A percentile compares a stretch with the other conserved stretches of the same genome.
Conservation (phyloP, 1,140 invertebrate genomes). For the Chrysoperla carnea region DNA sequence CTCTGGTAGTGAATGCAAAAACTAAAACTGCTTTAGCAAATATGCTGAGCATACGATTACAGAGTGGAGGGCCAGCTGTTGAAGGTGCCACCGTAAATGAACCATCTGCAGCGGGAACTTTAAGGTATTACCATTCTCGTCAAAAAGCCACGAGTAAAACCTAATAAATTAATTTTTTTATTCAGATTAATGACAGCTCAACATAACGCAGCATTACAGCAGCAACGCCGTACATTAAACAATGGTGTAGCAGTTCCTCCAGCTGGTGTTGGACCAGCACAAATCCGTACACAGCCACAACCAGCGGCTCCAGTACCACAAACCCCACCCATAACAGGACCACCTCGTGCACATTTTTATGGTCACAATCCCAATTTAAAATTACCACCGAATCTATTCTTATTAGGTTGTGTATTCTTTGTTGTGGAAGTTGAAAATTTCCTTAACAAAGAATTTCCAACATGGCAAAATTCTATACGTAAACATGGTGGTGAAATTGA, state of each 20-base stretch:
- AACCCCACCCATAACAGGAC: constrained; percentile 22
- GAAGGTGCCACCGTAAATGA: constrained; percentile 22
- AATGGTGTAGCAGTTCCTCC: constrained; percentile 2
- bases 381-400: constrained; percentile 70
- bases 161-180: background rate
- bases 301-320: constrained; percentile 31
- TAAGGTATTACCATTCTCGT: constrained; percentile 25
- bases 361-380: constrained; percentile 75
- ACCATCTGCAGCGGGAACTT: constrained; percentile 49
- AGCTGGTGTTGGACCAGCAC: constrained; percentile 5
- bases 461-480: constrained; percentile 69
- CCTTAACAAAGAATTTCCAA: constrained; percentile 36
- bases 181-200: constrained; percentile 59
- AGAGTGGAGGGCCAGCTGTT: constrained; percentile 17
- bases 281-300: constrained; percentile 10
- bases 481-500: constrained; percentile 79
- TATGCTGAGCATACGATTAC: constrained; percentile 76
- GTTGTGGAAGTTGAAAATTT: constrained; percentile 33
- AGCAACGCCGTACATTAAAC: constrained; percentile 21
- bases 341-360: constrained; percentile 50
- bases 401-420: constrained; percentile 81
- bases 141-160: too few species aligned
- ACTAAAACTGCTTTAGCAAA: constrained; percentile 92
- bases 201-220: constrained; percentile 39
- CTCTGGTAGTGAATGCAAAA: constrained; percentile 66